Percentiles rank a stretch among this genome's conserved stretches.
Evolutionary conservation across 2,888 invertebrate genomes (phyloP).

Genomic region (Ormyrus labotus): DNA sequence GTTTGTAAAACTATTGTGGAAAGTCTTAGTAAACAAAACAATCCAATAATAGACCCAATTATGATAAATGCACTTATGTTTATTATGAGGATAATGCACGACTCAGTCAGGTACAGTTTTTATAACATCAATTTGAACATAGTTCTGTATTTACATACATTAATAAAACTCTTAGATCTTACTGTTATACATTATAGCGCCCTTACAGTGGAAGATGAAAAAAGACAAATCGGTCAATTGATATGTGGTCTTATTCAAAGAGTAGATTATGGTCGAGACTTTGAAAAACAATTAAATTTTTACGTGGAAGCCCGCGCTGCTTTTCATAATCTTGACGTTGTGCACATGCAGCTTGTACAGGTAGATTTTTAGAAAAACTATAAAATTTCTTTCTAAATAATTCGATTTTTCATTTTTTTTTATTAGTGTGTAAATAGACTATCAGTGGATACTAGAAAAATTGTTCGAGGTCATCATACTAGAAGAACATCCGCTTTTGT

Average conservation of each 20-base stretch:
- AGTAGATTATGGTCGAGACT: slow-evolving; percentile 89
- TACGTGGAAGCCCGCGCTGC: slow-evolving; percentile 94
- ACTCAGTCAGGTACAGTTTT: slow-evolving; percentile 89
- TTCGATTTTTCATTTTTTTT: slow-evolving; percentile 7
- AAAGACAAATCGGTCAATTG: slow-evolving; percentile 88
- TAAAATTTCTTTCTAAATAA: slow-evolving; percentile 28
- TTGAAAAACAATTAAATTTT: slow-evolving; percentile 94
- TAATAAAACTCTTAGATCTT: slow-evolving; percentile 26
- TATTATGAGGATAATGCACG: slow-evolving; percentile 92
- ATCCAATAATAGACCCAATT: slow-evolving; percentile 86
- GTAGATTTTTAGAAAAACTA: slow-evolving; percentile 74
- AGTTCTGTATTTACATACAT: slow-evolving; percentile 33
- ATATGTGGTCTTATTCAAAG: slow-evolving; percentile 88
- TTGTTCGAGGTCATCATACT: slow-evolving; percentile 86
- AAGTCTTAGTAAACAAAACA: slow-evolving; percentile 77
- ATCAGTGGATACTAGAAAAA: slow-evolving; percentile 82
- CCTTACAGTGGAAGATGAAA: slow-evolving; percentile 94
- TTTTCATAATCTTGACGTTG: slow-evolving; percentile 93
- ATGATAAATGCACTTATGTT: slow-evolving; percentile 92
- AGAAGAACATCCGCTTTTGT: slow-evolving; percentile 90
- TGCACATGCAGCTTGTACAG: slow-evolving; percentile 90
- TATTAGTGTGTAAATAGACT: slow-evolving; percentile 87
- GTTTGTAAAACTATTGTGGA: slow-evolving; percentile 89
- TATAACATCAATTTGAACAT: slow-evolving; percentile 41
- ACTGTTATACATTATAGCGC: slow-evolving; percentile 79